A percentile compares a stretch with the other conserved stretches of the same genome.
phyloP scores from a whole-genome alignment of 2,888 invertebrate species.

The Epicampocera succincta region DNA sequence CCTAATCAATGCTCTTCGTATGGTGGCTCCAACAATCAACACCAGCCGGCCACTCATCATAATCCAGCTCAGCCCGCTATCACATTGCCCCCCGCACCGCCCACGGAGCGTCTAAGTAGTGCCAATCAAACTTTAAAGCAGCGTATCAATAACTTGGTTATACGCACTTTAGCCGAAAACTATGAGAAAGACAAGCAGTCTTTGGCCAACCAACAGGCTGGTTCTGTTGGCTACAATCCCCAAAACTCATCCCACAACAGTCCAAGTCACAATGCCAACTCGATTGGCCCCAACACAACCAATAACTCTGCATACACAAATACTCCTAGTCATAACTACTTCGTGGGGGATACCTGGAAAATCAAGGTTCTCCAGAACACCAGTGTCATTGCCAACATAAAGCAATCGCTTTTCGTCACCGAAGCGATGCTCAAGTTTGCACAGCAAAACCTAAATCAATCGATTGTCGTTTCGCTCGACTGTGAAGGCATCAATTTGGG shows the following conservation, averaged over 20 bases:
- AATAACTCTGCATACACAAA: constrained; percentile 60
- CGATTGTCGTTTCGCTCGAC: constrained; percentile 90
- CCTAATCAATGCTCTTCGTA: constrained; percentile 85
- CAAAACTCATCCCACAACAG: constrained; percentile 76
- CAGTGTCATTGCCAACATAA: constrained; percentile 89
- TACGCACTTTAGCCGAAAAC: constrained; percentile 94
- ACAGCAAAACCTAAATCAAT: constrained; percentile 82
- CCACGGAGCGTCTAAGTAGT: constrained; percentile 78
- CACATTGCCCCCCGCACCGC: constrained; percentile 66
- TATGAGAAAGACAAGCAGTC: constrained; percentile 83
- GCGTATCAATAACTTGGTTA: constrained; percentile 92
- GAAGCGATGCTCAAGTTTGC: constrained; percentile 87
- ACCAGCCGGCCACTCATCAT: constrained; percentile 31
- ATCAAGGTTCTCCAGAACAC: constrained; percentile 91
- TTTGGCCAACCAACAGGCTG: constrained; percentile 75
- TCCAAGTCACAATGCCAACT: constrained; percentile 75
- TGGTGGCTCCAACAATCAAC: constrained; percentile 71
- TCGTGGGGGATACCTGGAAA: constrained; percentile 89
- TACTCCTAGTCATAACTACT: constrained; percentile 81
- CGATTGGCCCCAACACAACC: constrained; percentile 47
- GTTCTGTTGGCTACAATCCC: constrained; percentile 73
- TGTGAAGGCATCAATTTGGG: constrained; percentile 97
- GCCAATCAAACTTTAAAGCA: constrained; percentile 91
- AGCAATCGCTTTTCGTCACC: constrained; percentile 89
- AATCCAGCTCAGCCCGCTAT: constrained; percentile 54